Evolutionary conservation across 2,888 invertebrate species (phyloP).

Genomic region (Argyresthia goedartella): DNA sequence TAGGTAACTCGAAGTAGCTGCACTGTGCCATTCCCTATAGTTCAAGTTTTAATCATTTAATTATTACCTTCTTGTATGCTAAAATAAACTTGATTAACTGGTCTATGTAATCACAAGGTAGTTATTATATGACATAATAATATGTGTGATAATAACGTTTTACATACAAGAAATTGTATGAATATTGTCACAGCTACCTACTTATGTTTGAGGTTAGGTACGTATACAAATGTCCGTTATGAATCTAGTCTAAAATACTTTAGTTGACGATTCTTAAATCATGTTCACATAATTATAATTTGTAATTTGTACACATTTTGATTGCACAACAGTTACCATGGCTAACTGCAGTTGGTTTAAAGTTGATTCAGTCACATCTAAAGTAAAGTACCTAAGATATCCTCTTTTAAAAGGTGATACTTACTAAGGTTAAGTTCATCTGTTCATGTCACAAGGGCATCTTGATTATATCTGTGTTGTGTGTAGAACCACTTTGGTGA

Average conservation of each 20-base stretch:
- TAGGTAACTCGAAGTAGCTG: conserved; percentile 12
- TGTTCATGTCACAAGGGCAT: neutral
- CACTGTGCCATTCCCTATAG: conserved; percentile 23
- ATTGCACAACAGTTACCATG: conserved; percentile 46
- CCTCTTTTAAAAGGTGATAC: no score
- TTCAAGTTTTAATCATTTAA: neutral
- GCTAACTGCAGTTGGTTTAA: conserved; percentile 48
- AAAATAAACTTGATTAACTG: neutral
- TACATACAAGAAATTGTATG: neutral
- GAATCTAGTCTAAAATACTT: conserved; percentile 2
- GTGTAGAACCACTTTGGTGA: no score
- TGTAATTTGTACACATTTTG: conserved; percentile 51
- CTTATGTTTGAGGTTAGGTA: neutral
- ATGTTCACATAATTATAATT: conserved; percentile 20
- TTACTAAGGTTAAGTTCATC: neutral
- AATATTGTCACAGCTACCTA: neutral
- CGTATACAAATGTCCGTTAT: neutral
- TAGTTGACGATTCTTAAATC: neutral
- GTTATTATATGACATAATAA: neutral
- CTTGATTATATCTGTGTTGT: neutral
- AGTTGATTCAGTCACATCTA: conserved; percentile 15
- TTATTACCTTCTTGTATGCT: neutral
- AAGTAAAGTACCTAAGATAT: neutral
- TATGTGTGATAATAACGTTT: no score
- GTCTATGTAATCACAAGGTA: neutral